Evolutionary conservation across 2,113 vertebrate species (phyloP), one percentile per base, ranked within the genome.

Genomic region (Scomber japonicus): DNA sequence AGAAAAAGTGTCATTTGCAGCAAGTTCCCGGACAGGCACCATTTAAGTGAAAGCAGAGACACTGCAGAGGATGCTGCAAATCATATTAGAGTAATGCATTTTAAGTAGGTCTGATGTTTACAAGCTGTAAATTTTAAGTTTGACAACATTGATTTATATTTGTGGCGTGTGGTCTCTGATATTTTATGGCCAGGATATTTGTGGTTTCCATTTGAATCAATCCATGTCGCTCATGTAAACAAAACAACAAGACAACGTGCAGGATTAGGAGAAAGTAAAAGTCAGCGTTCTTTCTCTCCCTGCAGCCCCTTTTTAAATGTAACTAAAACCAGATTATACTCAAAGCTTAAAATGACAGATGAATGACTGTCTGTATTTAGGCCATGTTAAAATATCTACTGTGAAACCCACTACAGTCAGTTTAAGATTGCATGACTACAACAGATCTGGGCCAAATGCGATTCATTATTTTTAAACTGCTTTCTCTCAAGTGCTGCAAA

Each of bases 291-390:
- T 51, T 21, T 31, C 27, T 4, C 6, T 53, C 40, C 31, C 14
- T 14, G 21, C 15, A 35, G 48, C 44, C 17, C 44, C 44, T 14
- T 53, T 51, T 57, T 24, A 21, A 51, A 70, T 56, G 68, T 5
- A 11, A 27, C 56, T 51, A 55, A 74, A 78, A 73, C 55, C 14
- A 27, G 78, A 84, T 75, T 71, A 71, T 55, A 74, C 10, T 61
- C 40, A 24, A 31, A 64, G 75, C 83, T 85, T 81, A 76, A 77
- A 70, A 56, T 45, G 21, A 53, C 63, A 73, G 49, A 71, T 61
- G 51, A 81, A 62, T 11, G 59, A 46, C n/a, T 59, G 61, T 40
- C 17, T 51, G 66, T 62, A 70, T 78, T 75, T 61, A 66, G 62
- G 70, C 21, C 72, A 66, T n/a, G 16, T 66, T 13, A 27, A 48